Conservation (phyloP, 2,113 vertebrate species). For the Microtus oregoni region DNA sequence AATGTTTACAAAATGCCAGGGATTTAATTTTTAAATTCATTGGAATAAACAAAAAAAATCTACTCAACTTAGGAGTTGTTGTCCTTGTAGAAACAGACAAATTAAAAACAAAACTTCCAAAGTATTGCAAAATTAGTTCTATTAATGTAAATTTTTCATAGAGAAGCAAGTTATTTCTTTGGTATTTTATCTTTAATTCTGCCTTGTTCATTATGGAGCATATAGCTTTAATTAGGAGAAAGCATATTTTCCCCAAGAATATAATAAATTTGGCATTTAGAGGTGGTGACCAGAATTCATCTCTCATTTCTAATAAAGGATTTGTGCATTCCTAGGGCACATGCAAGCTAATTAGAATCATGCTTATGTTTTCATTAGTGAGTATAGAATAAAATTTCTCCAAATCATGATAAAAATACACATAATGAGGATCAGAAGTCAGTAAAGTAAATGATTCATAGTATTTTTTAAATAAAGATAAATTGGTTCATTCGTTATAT, state of each 20-base stretch:
- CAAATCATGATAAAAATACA: constrained; percentile 13
- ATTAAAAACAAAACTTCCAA: not conserved
- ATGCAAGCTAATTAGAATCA: constrained; percentile 69
- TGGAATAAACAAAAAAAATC: not conserved
- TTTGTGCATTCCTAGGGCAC: constrained; percentile 42
- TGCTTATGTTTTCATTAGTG: constrained; percentile 71
- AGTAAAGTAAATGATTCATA: constrained; percentile 11
- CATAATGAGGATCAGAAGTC: not conserved
- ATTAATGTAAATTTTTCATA: not conserved
- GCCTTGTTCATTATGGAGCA: not conserved
- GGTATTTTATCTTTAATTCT: constrained; percentile 36
- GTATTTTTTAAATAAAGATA: not conserved
- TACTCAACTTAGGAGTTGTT: not conserved
- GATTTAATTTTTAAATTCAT: not conserved
- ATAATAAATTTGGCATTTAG: constrained; percentile 38
- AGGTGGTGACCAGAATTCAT: not conserved
- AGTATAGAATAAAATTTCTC: not conserved
- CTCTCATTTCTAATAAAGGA: not conserved
- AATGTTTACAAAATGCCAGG: not conserved
- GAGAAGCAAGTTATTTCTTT: not conserved
- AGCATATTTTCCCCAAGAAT: not conserved
- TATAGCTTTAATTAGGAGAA: constrained; percentile 48
- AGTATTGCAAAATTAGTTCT: not conserved
- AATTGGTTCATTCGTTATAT: not conserved
- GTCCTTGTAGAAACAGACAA: not conserved